These are phyloP conservation scores for Anolis sagrei DNA, from an alignment of 2,113 vertebrate species.

Conservation along the genomic window DNA sequence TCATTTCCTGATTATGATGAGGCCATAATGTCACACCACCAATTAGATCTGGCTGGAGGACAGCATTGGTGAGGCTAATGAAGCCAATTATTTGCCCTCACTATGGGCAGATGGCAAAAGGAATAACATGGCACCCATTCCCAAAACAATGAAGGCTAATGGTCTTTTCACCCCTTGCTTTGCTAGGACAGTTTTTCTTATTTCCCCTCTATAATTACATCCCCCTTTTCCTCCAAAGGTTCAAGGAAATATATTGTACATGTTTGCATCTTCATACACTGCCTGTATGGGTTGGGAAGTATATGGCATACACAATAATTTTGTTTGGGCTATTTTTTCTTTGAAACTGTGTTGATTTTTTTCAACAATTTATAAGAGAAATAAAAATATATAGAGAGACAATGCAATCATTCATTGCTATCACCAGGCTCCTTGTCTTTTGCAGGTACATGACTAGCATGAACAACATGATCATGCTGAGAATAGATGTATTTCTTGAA, in stretches of 20 bases:
- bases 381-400: too few species aligned
- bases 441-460: too few species aligned
- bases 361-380: too few species aligned
- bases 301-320: too few species aligned
- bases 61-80: not conserved
- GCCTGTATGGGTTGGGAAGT: too few species aligned
- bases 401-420: too few species aligned
- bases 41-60: not conserved
- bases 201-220: not conserved
- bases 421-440: too few species aligned
- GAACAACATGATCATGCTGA: too few species aligned
- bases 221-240: not conserved
- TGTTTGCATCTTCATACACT: not conserved
- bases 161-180: not conserved
- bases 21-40: not conserved
- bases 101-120: not conserved
- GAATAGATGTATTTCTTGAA: too few species aligned
- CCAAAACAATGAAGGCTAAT: not conserved
- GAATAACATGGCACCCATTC: not conserved
- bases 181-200: not conserved
- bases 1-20: not conserved
- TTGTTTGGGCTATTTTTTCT: too few species aligned
- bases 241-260: not conserved
- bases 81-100: not conserved
- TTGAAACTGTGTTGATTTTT: too few species aligned